Base-by-base conservation (phyloP, 92 coral and sea anemone genomes). In the Zoanthus gigantus region DNA sequence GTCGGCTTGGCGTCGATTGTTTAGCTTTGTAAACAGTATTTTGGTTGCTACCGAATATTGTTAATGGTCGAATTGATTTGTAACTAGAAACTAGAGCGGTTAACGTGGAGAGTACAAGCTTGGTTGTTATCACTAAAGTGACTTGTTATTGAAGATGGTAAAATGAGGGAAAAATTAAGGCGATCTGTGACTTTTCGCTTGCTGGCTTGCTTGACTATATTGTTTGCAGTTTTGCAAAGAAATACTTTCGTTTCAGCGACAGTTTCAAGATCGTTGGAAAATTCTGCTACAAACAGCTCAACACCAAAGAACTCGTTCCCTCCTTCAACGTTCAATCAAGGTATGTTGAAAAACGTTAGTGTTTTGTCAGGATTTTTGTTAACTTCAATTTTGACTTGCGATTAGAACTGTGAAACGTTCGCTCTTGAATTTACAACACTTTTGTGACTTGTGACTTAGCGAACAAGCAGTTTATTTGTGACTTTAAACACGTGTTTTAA, bases 1-100 rank as follows among this genome's bases (percentile, higher is more conserved):
- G 69, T 63, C 69, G 69, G 31, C 69, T 63, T 63, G 31, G 85
- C 74, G 85, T 81, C 74, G 85, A 46, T 81, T 81, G 75, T 81
- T 81, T 81, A 74, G 75, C 9, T 74, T 50, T 14, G 85, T 81
- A 81, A 81, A 81, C 85, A 81, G 69, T 52, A 37, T 18, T 53
- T 18, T 46, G 9, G 85, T 81, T 81, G 85, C 85, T 81, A 81
- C 10, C 74, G 71, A 80, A 65, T 80, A 61, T 65, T 80, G 54
- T 63, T 13, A 61, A 80, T 81, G 85, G 75, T 9, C 45, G 85
- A 81, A 68, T 81, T 23, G 58, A 81, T 68, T 81, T 50, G 75
- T 46, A 68, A 68, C 61, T 50, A 66, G 74, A 18, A 81, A 47
- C 23, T 48, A 46, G 7, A 81, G 54, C 45, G 57, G 58, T 18